Evolutionary conservation across 2,888 invertebrate genomes (phyloP), one percentile per base, ranked within the genome.

Genomic region (Dorcus parallelipipedus): DNA sequence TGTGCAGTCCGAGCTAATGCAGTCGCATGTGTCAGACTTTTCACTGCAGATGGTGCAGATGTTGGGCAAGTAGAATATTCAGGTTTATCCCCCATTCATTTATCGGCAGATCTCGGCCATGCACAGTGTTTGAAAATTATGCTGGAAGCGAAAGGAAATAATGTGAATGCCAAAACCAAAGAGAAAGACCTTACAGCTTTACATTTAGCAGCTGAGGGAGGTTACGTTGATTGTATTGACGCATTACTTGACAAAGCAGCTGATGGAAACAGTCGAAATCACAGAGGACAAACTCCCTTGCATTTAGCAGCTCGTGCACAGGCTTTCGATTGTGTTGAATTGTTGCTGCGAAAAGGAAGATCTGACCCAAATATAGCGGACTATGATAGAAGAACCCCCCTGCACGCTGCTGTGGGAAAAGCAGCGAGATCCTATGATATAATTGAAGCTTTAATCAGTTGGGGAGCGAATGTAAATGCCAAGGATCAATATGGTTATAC

Each of bases 201-300:
- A 55, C 95, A 95, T 80, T 79, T 95, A 63, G 93, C 95, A 0
- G 93, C 95, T 1, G 94, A 94, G 72, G 91, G 91, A 56, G 93
- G 94, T 1, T 91, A 91, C 72, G 84, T 84, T 9, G 91, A 94
- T 53, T 93, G 92, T 69, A 86, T 94, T 0, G 87, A 89, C 69
- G 76, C 91, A 47, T 75, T 93, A 43, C 72, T 94, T 41, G 82
- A 86, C 7, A 87, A 88, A 68, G 88, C 88, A 0, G 93, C 93
- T 0, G 88, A 91, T 70, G 87, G 89, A 0, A 86, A 88, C 64
- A 79, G 86, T 42, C 86, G 85, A 69, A 92, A 91, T 72, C 86
- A 88, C 71, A 83, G 93, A 53, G 90, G 90, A 8, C 93, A 93
- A 71, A 92, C 93, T 0, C 89, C 95, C 0, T 78, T 96, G 26